phyloP scores from a whole-genome alignment of 1,140 invertebrate species.

The Leptinotarsa defecta region DNA sequence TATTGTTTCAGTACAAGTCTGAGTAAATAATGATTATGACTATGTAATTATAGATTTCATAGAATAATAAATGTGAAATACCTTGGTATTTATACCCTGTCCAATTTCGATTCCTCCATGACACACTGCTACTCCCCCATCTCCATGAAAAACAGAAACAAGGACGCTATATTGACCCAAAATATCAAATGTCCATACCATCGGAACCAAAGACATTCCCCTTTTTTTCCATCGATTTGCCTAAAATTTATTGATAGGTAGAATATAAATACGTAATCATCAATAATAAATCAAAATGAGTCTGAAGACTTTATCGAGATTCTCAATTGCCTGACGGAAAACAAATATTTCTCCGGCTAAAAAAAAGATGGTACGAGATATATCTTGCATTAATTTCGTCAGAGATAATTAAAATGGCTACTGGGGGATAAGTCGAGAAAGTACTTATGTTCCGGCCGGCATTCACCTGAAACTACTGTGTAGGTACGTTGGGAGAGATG shows the following conservation, averaged over 20 bases:
- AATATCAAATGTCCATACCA: slow-evolving; percentile 67
- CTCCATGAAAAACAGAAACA: slow-evolving; percentile 73
- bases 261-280: too few species aligned
- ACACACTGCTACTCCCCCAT: slow-evolving; percentile 76
- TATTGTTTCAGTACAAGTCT: too few species aligned
- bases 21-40: too few species aligned
- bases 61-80: neutral
- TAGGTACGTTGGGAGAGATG: too few species aligned
- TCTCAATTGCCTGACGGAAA: neutral
- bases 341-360: neutral
- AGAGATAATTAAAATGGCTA: too few species aligned
- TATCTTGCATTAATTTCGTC: too few species aligned
- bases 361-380: neutral
- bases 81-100: slow-evolving; percentile 77
- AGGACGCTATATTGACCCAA: slow-evolving; percentile 66
- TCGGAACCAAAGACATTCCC: slow-evolving; percentile 69
- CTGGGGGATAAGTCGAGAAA: too few species aligned
- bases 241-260: slow-evolving; percentile 25
- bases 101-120: slow-evolving; percentile 86
- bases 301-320: too few species aligned
- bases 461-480: too few species aligned
- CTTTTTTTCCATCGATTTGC: slow-evolving; percentile 79
- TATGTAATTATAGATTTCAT: too few species aligned
- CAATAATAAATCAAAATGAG: too few species aligned
- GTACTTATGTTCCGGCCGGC: too few species aligned